Evolutionary conservation across 1,140 invertebrate species (phyloP).

Genomic region (Plutomurus gul): DNA sequence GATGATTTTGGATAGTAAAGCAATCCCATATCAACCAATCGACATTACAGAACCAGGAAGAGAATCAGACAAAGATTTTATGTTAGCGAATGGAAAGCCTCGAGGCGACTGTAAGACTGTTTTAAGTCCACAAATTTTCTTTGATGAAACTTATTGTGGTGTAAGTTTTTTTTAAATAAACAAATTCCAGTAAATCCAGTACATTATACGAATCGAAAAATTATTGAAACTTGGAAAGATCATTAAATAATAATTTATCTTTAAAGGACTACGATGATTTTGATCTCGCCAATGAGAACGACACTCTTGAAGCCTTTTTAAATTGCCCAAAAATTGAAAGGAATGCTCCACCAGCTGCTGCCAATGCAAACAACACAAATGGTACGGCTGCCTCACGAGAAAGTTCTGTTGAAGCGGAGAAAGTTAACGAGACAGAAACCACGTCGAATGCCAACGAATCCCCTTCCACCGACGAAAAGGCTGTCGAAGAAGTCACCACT

Average conservation of each 20-base stretch:
- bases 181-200: no score
- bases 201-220: no score
- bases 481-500: neutral
- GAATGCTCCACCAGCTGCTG: constrained; percentile 41
- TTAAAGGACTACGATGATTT: constrained; percentile 89
- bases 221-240: no score
- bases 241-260: constrained; percentile 11
- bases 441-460: constrained; percentile 33
- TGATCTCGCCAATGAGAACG: constrained; percentile 87
- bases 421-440: constrained; percentile 54
- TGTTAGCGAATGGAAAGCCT: constrained; percentile 78
- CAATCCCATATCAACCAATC: constrained; percentile 81
- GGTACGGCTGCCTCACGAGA: constrained; percentile 54
- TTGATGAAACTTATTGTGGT: constrained; percentile 88
- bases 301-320: constrained; percentile 82
- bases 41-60: constrained; percentile 91
- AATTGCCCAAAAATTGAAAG: constrained; percentile 54
- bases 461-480: neutral
- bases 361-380: constrained; percentile 44
- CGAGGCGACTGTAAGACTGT: constrained; percentile 69
- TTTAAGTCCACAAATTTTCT: constrained; percentile 91
- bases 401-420: constrained; percentile 52
- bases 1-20: constrained; percentile 89
- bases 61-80: constrained; percentile 86
- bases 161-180: constrained; percentile 69